phyloP scores from a whole-genome alignment of 1,140 invertebrate species.

The Akabosia matsudoensis region DNA sequence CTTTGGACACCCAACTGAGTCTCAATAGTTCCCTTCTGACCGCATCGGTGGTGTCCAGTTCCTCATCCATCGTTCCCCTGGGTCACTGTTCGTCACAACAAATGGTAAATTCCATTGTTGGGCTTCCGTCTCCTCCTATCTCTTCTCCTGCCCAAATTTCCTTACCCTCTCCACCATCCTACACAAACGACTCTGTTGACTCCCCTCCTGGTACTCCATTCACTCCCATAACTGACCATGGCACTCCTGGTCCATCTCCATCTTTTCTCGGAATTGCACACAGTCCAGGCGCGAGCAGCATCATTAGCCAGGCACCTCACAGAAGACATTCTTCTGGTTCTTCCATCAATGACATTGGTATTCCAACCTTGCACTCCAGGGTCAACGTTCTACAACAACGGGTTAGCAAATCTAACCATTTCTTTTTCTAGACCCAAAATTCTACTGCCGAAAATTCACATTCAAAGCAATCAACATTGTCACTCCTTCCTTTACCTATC shows the following conservation, averaged over 20 bases:
- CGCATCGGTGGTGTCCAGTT: slow-evolving; percentile 23
- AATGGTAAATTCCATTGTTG: slow-evolving; percentile 46
- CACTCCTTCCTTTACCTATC: slow-evolving; percentile 1
- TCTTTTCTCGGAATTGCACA: slow-evolving; percentile 66
- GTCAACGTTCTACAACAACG: slow-evolving; percentile 77
- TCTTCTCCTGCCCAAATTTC: slow-evolving; percentile 37
- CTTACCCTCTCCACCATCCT: slow-evolving; percentile 40
- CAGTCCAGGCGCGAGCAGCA: slow-evolving; percentile 57
- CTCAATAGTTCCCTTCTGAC: slow-evolving; percentile 38
- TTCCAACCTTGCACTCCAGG: slow-evolving; percentile 61
- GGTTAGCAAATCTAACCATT: slow-evolving; percentile 62
- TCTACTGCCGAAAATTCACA: background rate
- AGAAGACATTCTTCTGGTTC: slow-evolving; percentile 47
- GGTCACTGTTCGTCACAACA: slow-evolving; percentile 40
- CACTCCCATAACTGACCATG: slow-evolving; percentile 20
- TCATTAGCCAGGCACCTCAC: slow-evolving; percentile 53
- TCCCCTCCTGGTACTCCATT: slow-evolving; percentile 40
- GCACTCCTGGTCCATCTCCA: slow-evolving; percentile 47
- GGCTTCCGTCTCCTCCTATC: slow-evolving; percentile 51
- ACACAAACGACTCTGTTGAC: slow-evolving; percentile 32
- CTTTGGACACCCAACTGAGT: slow-evolving; percentile 46
- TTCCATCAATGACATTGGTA: slow-evolving; percentile 53
- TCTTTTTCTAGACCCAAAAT: slow-evolving; percentile 20
- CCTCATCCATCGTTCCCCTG: slow-evolving; percentile 36
- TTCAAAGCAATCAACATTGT: background rate